Base-by-base conservation (phyloP, 2,113 vertebrate species). In the Anarhynchus alexandrinus region DNA sequence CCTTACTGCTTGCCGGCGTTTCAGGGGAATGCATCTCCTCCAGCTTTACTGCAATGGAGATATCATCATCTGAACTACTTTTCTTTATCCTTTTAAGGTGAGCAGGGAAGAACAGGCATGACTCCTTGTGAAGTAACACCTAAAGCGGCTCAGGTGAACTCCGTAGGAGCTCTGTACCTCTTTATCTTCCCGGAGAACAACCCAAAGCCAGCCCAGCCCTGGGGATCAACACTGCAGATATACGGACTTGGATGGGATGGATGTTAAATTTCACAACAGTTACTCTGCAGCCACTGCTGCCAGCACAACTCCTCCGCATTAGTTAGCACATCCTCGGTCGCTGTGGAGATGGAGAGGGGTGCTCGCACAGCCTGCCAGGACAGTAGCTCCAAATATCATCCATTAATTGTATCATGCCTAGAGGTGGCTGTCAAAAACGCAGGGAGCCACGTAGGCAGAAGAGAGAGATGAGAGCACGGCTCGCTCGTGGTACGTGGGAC, bases 341-440 rank as follows among this genome's bases (percentile, higher is more conserved):
- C 38, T 76, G 93, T 13, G 43, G 40, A 21, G 57, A 85, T 49
- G 78, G 43, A 77, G 71, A 92, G 36, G 57, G 81, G 27, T 69
- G 66, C 70, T 89, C 2, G 3, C 11, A 22, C 42, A 61, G 57
- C 74, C 80, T 85, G 73, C 81, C 78, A 94, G 74, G 73, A 85
- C 70, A n/a, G 87, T 67, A 91, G 87, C 78, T 79, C 70, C 90
- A 72, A 69, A 64, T 36, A n/a, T 47, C 81, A 21, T 59, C 83
- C 62, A 8, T 82, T 72, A 69, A 54, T 65, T 43, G 54, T 5
- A 17, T 38, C 49, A 4, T 30, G 49, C 40, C 57, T 80, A 62
- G 78, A 80, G 47, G 21, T 72, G 65, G 70, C 61, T 87, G 49
- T 72, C 79, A 66, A 66, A 88, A 88, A 43, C 10, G 20, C 70